phyloP scores from a whole-genome alignment of 2,888 invertebrate species.

The Agonum fuliginosum region DNA sequence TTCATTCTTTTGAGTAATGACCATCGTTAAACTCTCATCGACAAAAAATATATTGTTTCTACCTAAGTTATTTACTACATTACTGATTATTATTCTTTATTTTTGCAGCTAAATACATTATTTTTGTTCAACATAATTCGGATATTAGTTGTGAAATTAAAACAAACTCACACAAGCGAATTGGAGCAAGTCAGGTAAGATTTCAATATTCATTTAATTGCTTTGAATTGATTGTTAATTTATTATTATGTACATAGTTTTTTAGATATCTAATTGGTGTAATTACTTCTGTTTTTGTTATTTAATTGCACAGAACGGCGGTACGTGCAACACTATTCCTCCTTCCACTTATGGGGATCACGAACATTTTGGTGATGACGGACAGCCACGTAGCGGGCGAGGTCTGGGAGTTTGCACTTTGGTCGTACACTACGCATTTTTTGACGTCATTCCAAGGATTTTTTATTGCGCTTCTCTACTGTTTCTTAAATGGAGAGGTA shows the following conservation, averaged over 20 bases:
- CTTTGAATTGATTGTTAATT: not conserved
- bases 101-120: constrained; percentile 82
- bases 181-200: constrained; percentile 83
- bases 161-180: constrained; percentile 83
- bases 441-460: constrained; percentile 90
- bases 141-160: constrained; percentile 84
- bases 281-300: not conserved
- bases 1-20: not conserved
- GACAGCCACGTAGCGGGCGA: constrained; percentile 79
- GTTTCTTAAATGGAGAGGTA: constrained; percentile 90
- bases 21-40: too few relatives aligned
- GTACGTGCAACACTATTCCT: constrained; percentile 87
- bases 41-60: too few relatives aligned
- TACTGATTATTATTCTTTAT: constrained; percentile 19
- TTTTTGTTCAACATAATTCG: constrained; percentile 88
- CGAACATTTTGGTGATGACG: constrained; percentile 84
- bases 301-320: constrained; percentile 86
- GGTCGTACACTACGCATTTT: constrained; percentile 87
- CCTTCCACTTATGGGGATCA: constrained; percentile 87
- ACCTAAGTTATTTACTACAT: not conserved
- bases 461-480: constrained; percentile 87
- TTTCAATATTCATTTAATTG: constrained; percentile 5
- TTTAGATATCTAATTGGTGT: not conserved
- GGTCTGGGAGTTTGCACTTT: constrained; percentile 83
- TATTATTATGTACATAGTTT: not conserved